Conservation (phyloP, 2,797 vertebrate genomes). For the Todus mexicanus region DNA sequence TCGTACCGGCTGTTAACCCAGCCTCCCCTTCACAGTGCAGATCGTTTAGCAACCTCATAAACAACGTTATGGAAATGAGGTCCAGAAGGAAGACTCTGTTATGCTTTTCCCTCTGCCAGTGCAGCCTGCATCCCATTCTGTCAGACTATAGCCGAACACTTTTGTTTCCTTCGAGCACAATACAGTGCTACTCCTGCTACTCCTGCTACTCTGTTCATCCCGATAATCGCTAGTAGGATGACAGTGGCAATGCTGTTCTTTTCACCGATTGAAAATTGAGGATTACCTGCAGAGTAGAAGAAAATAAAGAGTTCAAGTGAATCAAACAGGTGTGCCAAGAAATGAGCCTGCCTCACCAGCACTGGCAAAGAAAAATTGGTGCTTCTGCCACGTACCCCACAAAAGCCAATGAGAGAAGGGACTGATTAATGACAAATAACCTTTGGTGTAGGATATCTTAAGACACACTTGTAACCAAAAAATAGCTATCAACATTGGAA, state of each 20-base stretch:
- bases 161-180: fast-evolving
- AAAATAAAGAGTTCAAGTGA: background rate
- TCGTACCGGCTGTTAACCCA: background rate
- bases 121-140: background rate
- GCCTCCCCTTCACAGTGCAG: background rate
- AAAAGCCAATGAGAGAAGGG: background rate
- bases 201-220: fast-evolving
- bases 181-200: fast-evolving
- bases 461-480: background rate
- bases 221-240: fast-evolving
- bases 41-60: background rate
- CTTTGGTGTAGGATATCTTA: background rate
- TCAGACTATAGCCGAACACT: background rate
- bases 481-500: background rate
- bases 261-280: fast-evolving
- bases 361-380: background rate
- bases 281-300: background rate
- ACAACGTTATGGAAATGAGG: background rate
- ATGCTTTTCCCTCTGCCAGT: background rate
- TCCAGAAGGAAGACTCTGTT: background rate
- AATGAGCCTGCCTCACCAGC: background rate
- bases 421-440: background rate
- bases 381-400: background rate
- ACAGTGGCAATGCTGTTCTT: fast-evolving
- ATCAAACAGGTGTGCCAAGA: background rate